These are phyloP conservation scores for Myotis yumanensis DNA, from an alignment of 2,113 vertebrate genomes.

Conservation along the genomic window DNA sequence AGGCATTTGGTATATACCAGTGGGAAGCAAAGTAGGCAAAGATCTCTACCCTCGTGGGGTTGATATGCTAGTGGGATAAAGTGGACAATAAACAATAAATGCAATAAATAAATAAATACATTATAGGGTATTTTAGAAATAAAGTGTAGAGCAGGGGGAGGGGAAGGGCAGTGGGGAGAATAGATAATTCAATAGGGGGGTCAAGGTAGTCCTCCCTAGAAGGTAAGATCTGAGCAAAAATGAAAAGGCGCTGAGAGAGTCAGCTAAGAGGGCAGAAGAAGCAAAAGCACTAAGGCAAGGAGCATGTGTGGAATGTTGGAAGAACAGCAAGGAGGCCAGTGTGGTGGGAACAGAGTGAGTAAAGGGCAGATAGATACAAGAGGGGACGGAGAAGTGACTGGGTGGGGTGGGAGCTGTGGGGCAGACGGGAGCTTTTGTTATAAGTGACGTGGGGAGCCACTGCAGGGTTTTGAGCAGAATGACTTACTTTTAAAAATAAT, in stretches of 20 bases:
- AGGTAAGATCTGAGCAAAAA: background rate
- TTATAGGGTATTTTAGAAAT: background rate
- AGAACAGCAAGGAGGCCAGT: background rate
- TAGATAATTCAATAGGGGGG: background rate
- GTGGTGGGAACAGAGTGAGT: background rate
- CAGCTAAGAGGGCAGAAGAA: background rate
- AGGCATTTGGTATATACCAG: background rate
- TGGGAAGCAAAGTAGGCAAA: background rate
- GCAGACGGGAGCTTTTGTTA: background rate
- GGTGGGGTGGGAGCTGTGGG: fast-evolving
- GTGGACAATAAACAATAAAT: background rate
- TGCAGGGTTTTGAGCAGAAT: background rate
- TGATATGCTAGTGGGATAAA: background rate
- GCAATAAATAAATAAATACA: background rate
- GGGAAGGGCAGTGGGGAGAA: background rate
- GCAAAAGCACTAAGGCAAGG: background rate
- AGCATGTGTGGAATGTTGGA: background rate
- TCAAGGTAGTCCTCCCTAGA: background rate
- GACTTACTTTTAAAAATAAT: background rate
- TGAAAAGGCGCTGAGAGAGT: background rate
- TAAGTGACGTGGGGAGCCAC: background rate
- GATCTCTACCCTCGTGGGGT: background rate
- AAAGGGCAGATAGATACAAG: background rate
- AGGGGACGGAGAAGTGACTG: background rate
- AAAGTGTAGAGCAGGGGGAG: background rate